Percentiles rank a stretch among this genome's conserved stretches.
These are phyloP conservation scores for Halesus radiatus DNA, from an alignment of 1,140 invertebrate genomes.

Conservation along the genomic window DNA sequence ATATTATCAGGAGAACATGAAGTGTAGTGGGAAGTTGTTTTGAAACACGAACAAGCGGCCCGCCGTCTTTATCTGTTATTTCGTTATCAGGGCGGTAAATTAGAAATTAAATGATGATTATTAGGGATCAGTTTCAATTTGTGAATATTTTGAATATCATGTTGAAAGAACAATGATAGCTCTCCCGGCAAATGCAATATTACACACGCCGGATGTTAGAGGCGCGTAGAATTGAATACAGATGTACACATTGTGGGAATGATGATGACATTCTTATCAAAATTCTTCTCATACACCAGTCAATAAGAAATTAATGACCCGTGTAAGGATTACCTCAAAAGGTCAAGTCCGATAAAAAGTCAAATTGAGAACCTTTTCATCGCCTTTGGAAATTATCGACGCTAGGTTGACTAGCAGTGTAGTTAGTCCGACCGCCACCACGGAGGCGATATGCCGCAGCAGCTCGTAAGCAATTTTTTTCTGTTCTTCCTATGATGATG, in stretches of 20 bases:
- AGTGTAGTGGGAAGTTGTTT: not conserved
- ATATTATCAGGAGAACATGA: constrained; percentile 12
- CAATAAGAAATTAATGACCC: not conserved
- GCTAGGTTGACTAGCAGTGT: too few species aligned
- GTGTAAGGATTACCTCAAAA: not conserved
- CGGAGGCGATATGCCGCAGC: too few species aligned
- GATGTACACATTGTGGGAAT: not conserved
- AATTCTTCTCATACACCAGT: not conserved
- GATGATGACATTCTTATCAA: not conserved
- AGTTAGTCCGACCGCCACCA: too few species aligned
- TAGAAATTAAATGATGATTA: too few species aligned
- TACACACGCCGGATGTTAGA: constrained; percentile 2
- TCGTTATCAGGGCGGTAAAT: too few species aligned
- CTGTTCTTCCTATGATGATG: not conserved
- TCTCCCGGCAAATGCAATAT: not conserved
- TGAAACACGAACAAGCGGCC: too few species aligned
- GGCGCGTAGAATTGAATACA: constrained; percentile 22
- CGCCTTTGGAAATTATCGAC: not conserved
- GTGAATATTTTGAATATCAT: too few species aligned
- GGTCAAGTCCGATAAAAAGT: too few species aligned
- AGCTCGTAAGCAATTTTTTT: constrained; percentile 1
- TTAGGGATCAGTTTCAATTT: too few species aligned
- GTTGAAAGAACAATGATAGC: too few species aligned
- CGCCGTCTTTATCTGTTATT: too few species aligned
- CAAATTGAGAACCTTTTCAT: too few species aligned